These are phyloP conservation scores for Hecatera dysodea DNA, from an alignment of 2,888 invertebrate genomes.

Conservation along the genomic window DNA sequence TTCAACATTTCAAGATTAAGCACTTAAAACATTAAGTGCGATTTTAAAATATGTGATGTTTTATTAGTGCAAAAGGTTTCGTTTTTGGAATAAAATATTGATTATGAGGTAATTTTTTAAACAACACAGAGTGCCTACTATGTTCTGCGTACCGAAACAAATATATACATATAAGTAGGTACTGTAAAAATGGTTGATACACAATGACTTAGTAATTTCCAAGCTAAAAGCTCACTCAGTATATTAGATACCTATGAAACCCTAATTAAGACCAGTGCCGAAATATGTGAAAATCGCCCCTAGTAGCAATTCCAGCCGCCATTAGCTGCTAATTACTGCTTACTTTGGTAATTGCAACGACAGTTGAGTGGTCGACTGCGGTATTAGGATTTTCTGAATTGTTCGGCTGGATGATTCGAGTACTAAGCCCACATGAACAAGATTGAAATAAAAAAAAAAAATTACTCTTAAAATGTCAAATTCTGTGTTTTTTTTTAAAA, in stretches of 20 bases:
- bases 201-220: no score
- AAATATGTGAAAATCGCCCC: slow-evolving; percentile 29
- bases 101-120: background rate
- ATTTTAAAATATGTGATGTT: slow-evolving; percentile 49
- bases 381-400: slow-evolving; percentile 23
- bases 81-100: slow-evolving; percentile 4
- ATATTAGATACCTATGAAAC: background rate
- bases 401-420: slow-evolving; percentile 18
- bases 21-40: slow-evolving; percentile 55
- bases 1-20: slow-evolving; percentile 68
- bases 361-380: slow-evolving; percentile 19
- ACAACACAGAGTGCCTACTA: background rate
- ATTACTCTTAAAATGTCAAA: slow-evolving; percentile 7
- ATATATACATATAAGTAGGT: no score
- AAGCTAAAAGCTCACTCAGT: no score
- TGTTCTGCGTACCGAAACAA: no score
- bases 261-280: slow-evolving; percentile 3
- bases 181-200: no score
- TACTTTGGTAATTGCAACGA: slow-evolving; percentile 53
- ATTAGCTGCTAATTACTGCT: slow-evolving; percentile 49
- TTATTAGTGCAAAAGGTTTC: slow-evolving; percentile 25
- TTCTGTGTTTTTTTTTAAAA: background rate
- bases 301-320: slow-evolving; percentile 3
- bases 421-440: slow-evolving; percentile 14
- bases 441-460: background rate